Conservation (phyloP, 2,888 invertebrate species). For the Tenodera sinensis region DNA sequence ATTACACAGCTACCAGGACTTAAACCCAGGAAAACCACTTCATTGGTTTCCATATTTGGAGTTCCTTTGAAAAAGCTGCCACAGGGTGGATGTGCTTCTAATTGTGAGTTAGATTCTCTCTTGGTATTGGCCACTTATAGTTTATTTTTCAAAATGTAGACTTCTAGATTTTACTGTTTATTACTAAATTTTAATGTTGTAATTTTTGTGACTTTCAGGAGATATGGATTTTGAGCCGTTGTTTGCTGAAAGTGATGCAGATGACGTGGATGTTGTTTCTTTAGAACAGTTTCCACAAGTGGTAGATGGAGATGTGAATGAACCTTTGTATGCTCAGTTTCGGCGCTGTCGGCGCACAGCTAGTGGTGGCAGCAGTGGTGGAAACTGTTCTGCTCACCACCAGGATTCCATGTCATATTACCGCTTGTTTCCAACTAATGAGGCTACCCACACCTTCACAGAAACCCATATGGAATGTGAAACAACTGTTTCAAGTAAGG, state of each 20-base stretch:
- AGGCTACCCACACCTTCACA: background rate
- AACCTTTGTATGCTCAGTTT: conserved; percentile 13
- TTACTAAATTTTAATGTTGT: background rate
- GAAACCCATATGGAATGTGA: conserved; percentile 25
- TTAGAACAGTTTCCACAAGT: conserved; percentile 22
- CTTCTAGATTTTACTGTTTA: too few species aligned
- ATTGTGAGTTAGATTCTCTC: too few species aligned
- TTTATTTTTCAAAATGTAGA: too few species aligned
- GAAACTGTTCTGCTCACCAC: background rate
- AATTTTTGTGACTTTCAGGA: conserved; percentile 46
- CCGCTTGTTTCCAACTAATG: conserved; percentile 10
- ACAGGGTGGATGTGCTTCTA: too few species aligned
- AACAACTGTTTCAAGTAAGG: conserved; percentile 6
- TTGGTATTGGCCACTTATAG: too few species aligned
- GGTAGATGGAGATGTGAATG: conserved; percentile 3
- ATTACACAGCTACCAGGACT: too few species aligned
- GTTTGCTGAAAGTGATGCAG: conserved; percentile 61
- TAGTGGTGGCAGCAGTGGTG: background rate
- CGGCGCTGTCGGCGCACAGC: background rate
- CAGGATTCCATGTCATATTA: conserved; percentile 14
- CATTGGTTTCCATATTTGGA: too few species aligned
- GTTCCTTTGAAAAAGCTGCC: too few species aligned
- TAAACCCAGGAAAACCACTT: too few species aligned
- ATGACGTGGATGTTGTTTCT: conserved; percentile 48
- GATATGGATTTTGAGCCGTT: conserved; percentile 63